These are phyloP conservation scores for Pecten maximus DNA, from an alignment of 2,888 invertebrate species.

Conservation along the genomic window DNA sequence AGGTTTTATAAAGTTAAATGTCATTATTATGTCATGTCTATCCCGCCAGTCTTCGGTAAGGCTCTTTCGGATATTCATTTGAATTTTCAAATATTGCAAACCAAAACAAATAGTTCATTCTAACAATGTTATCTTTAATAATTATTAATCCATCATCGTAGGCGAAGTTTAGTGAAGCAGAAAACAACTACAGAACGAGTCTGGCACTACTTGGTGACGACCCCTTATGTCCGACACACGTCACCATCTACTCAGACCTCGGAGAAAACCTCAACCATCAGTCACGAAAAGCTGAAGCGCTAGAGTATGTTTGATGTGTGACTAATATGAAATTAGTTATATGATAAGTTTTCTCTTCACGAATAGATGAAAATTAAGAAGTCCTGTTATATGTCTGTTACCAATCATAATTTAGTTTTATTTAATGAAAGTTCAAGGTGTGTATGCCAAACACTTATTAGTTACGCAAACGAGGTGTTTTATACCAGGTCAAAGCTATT, in stretches of 20 bases:
- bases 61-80: no score
- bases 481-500: no score
- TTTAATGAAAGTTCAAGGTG: no score
- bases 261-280: slow-evolving; percentile 11
- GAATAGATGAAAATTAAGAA: no score
- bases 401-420: no score
- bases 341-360: no score
- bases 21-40: no score
- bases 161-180: neutral
- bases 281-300: neutral
- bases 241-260: neutral
- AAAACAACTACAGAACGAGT: neutral
- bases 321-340: neutral
- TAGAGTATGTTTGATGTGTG: neutral
- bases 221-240: neutral
- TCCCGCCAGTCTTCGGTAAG: no score
- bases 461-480: no score
- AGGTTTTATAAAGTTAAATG: neutral
- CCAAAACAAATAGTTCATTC: neutral
- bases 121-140: neutral
- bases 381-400: no score
- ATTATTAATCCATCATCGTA: no score
- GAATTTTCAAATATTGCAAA: neutral
- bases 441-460: no score
- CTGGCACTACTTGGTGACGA: neutral